Evolutionary conservation across 23 tunicate species (phyloP).

Genomic region (Ascidia mentula): DNA sequence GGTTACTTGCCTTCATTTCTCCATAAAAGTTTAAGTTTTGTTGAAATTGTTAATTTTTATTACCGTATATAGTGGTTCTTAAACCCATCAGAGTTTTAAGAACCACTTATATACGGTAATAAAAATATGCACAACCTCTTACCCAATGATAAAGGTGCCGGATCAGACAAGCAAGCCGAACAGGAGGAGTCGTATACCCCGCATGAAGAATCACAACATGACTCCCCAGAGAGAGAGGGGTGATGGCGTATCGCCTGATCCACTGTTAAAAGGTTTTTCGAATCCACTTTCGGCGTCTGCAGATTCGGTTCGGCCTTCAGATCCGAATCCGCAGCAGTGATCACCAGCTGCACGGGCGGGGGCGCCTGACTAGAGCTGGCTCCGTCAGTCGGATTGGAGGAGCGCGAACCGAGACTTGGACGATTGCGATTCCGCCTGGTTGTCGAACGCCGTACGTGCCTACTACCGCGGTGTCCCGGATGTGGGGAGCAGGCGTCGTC

Average conservation of each 20-base stretch:
- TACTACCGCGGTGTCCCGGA: neutral
- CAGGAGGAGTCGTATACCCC: neutral
- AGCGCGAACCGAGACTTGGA: neutral
- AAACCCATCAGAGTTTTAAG: no score
- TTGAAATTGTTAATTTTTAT: no score
- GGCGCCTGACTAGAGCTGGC: neutral
- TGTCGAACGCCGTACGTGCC: neutral
- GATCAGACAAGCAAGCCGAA: neutral
- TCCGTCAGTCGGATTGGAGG: neutral
- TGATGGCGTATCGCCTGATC: neutral
- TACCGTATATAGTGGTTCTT: no score
- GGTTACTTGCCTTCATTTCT: no score
- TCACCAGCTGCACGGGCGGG: neutral
- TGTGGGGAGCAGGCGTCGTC: slow-evolving; percentile 1
- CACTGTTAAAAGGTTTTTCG: neutral
- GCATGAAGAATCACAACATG: neutral
- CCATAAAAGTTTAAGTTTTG: no score
- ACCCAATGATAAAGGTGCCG: no score
- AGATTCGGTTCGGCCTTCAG: neutral
- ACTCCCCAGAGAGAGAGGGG: neutral
- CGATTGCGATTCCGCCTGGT: neutral
- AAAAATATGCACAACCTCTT: no score
- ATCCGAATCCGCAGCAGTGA: neutral
- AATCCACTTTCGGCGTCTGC: neutral
- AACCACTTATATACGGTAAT: no score